These are phyloP conservation scores for Horisme vitalbata DNA, from an alignment of 2,888 invertebrate genomes.

Conservation along the genomic window DNA sequence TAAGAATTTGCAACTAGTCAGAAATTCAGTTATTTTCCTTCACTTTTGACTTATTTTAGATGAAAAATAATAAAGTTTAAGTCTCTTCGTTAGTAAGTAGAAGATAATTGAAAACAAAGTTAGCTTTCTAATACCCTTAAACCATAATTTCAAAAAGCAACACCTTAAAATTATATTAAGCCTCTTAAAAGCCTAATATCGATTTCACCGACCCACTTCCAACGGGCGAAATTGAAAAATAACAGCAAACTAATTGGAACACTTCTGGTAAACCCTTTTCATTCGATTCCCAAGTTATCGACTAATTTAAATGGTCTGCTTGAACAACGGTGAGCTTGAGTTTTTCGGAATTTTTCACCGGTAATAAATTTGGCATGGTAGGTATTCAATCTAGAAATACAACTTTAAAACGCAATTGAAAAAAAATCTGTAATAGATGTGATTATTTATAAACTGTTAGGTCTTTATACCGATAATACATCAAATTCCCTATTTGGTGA, in stretches of 20 bases:
- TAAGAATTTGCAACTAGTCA: too few relatives aligned
- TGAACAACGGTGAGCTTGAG: conserved; percentile 59
- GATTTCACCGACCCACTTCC: conserved; percentile 66
- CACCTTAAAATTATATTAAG: conserved; percentile 12
- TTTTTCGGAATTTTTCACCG: conserved; percentile 58
- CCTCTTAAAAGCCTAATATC: conserved; percentile 33
- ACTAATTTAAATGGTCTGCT: conserved; percentile 80
- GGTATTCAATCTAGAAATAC: not conserved
- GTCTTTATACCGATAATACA: too few relatives aligned
- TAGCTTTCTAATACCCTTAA: not conserved
- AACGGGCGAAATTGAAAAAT: conserved; percentile 74
- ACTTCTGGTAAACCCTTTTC: conserved; percentile 77
- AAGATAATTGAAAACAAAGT: too few relatives aligned
- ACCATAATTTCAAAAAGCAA: conserved; percentile 15
- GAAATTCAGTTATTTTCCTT: too few relatives aligned
- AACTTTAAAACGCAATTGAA: too few relatives aligned
- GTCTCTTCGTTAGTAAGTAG: too few relatives aligned
- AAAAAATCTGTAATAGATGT: too few relatives aligned
- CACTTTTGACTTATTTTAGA: too few relatives aligned
- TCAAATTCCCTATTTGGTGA: too few relatives aligned
- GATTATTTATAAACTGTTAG: too few relatives aligned
- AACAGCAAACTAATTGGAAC: conserved; percentile 80
- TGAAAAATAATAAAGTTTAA: too few relatives aligned
- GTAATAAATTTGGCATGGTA: conserved; percentile 39
- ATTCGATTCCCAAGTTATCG: conserved; percentile 76